These are phyloP conservation scores for Sarcophaga caerulescens DNA, from an alignment of 2,888 invertebrate species.

Conservation along the genomic window DNA sequence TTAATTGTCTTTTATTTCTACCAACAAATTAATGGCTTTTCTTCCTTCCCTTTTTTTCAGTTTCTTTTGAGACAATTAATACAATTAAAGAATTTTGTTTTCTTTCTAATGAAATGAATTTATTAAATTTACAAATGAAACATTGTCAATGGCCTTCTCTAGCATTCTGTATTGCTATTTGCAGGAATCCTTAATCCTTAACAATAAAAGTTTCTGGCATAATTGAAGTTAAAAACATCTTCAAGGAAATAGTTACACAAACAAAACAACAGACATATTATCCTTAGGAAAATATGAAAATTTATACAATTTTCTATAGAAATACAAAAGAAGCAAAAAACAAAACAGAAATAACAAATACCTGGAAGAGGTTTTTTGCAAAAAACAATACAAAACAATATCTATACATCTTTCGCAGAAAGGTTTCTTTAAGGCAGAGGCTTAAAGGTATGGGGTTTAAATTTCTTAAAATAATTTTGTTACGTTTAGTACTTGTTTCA, in stretches of 20 bases:
- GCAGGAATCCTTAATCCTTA: neutral
- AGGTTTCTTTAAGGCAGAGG: neutral
- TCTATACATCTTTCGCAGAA: neutral
- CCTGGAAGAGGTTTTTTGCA: slow-evolving; percentile 48
- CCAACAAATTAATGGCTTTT: neutral
- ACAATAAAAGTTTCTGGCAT: slow-evolving; percentile 14
- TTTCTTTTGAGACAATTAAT: slow-evolving; percentile 31
- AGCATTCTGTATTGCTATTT: neutral
- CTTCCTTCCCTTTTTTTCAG: neutral
- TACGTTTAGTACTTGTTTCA: neutral
- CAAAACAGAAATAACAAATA: slow-evolving; percentile 31
- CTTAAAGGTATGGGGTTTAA: neutral
- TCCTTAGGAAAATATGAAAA: slow-evolving; percentile 25
- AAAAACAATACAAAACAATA: neutral
- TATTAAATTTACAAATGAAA: slow-evolving; percentile 16
- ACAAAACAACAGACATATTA: slow-evolving; percentile 20
- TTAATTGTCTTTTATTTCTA: neutral
- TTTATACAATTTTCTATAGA: slow-evolving; percentile 63
- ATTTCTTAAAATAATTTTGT: neutral
- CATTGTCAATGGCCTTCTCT: slow-evolving; percentile 15
- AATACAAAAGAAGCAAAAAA: neutral
- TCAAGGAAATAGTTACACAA: slow-evolving; percentile 17
- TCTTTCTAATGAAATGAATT: slow-evolving; percentile 12
- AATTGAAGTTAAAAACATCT: slow-evolving; percentile 4
- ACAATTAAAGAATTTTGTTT: neutral